A percentile compares a stretch with the other conserved stretches of the same genome.
phyloP scores from a whole-genome alignment of 2,113 vertebrate species.

The Muntiacus reevesi region DNA sequence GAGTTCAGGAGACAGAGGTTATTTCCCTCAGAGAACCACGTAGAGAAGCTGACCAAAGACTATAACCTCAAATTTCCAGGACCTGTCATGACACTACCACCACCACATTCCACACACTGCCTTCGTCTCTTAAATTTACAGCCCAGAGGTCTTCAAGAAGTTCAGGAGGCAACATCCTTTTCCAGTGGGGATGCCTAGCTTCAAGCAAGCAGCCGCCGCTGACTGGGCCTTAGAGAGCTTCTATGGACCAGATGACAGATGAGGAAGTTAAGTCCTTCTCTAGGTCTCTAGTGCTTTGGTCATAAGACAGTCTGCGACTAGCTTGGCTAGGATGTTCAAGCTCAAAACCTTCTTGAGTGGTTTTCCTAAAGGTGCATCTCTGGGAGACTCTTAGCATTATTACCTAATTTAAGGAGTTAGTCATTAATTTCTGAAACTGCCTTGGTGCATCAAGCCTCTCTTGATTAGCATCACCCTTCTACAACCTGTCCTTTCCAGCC shows the following conservation, averaged over 20 bases:
- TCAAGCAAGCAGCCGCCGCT: background rate
- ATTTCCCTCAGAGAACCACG: background rate
- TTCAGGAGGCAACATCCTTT: background rate
- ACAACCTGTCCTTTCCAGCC: conserved; percentile 33
- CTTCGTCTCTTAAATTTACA: too few species aligned
- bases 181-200: background rate
- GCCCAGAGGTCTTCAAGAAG: background rate
- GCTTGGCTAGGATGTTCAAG: background rate
- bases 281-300: background rate
- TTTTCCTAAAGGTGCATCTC: conserved; percentile 33
- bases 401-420: conserved; percentile 40
- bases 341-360: background rate
- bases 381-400: conserved; percentile 25
- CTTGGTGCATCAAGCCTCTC: conserved; percentile 42
- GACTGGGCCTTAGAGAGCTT: background rate
- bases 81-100: background rate
- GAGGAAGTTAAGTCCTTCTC: background rate
- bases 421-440: conserved; percentile 45
- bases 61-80: too few species aligned
- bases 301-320: background rate
- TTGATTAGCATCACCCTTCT: conserved; percentile 52
- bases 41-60: background rate
- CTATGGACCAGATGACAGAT: rapidly evolving
- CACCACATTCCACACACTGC: background rate
- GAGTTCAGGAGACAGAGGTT: background rate